phyloP scores from a whole-genome alignment of 2,113 vertebrate genomes.

The Callaeas wilsoni region DNA sequence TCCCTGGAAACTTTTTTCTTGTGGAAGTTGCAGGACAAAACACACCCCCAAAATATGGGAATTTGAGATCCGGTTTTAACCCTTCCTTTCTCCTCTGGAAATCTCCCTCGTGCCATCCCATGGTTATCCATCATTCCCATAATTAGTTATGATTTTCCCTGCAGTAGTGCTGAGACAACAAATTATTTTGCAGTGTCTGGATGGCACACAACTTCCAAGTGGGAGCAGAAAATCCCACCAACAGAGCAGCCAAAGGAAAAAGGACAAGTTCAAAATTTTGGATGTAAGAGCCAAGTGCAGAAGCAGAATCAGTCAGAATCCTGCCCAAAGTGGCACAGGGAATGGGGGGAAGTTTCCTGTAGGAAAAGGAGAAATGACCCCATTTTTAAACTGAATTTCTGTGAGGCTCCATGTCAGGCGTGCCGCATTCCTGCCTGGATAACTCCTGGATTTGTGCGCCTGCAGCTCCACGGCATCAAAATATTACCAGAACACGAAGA shows the following conservation, averaged over 20 bases:
- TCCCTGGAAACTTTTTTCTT: neutral
- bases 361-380: neutral
- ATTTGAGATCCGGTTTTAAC: neutral
- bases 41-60: neutral
- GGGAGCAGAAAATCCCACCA: neutral
- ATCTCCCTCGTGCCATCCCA: neutral
- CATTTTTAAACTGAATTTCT: neutral
- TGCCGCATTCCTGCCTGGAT: neutral
- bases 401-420: fast-evolving
- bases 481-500: neutral
- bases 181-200: neutral
- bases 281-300: neutral
- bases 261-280: neutral
- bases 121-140: neutral
- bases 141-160: neutral
- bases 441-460: neutral
- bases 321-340: neutral
- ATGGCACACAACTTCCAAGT: neutral
- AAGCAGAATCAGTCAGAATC: neutral
- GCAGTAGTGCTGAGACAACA: neutral
- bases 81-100: neutral
- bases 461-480: neutral
- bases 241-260: fast-evolving
- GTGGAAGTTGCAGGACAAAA: neutral
- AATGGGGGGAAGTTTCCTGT: neutral